A percentile compares a stretch with the other conserved stretches of the same genome.
Evolutionary conservation across 2,888 invertebrate species (phyloP).

Genomic region (Branchellion lobata): DNA sequence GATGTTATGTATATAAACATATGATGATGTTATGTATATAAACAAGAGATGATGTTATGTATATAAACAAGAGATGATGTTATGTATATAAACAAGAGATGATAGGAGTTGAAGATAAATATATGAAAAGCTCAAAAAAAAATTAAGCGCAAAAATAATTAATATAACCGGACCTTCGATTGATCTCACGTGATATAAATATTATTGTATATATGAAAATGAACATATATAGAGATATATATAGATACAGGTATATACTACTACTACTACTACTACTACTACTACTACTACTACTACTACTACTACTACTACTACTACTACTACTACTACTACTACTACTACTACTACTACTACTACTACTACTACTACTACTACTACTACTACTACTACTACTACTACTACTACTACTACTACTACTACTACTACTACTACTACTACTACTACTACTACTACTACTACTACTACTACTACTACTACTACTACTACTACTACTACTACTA

Average conservation of each 20-base stretch:
- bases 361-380: slow-evolving; percentile 47
- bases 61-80: too few relatives aligned
- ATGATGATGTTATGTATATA: too few relatives aligned
- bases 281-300: slow-evolving; percentile 46
- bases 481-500: slow-evolving; percentile 46
- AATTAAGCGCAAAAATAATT: too few relatives aligned
- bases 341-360: slow-evolving; percentile 47
- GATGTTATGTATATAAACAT: too few relatives aligned
- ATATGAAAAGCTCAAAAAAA: too few relatives aligned
- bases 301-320: slow-evolving; percentile 44
- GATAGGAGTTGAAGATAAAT: too few relatives aligned
- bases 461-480: slow-evolving; percentile 47
- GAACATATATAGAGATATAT: too few relatives aligned
- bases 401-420: slow-evolving; percentile 47
- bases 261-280: slow-evolving; percentile 46
- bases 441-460: slow-evolving; percentile 47
- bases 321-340: slow-evolving; percentile 36
- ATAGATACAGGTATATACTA: not conserved
- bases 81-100: too few relatives aligned
- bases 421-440: slow-evolving; percentile 47
- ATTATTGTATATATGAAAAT: too few relatives aligned
- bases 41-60: too few relatives aligned
- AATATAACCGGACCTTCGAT: too few relatives aligned
- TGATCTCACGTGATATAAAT: too few relatives aligned
- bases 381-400: slow-evolving; percentile 47